These are phyloP conservation scores for Herminia tarsipennalis DNA, from an alignment of 2,888 invertebrate genomes.

Conservation along the genomic window DNA sequence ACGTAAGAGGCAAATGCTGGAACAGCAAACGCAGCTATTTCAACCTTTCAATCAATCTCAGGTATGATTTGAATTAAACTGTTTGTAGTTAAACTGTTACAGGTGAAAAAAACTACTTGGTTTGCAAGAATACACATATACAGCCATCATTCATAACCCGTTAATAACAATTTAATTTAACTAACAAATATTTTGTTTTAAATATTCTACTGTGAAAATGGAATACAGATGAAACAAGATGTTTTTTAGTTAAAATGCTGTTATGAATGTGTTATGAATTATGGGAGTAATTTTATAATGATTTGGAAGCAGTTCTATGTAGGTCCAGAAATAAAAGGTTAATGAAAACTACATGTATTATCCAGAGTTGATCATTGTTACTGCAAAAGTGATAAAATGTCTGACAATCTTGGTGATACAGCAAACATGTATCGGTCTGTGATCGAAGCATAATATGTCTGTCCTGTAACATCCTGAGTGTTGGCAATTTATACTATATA, in stretches of 20 bases:
- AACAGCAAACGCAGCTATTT: conserved; percentile 56
- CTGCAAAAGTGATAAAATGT: not conserved
- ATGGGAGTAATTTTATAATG: too few relatives aligned
- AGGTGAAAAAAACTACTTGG: not conserved
- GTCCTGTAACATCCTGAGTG: not conserved
- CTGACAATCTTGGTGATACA: not conserved
- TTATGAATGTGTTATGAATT: too few relatives aligned
- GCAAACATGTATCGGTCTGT: not conserved
- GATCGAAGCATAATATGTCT: not conserved
- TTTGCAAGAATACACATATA: not conserved
- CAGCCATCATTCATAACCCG: too few relatives aligned
- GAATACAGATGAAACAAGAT: too few relatives aligned
- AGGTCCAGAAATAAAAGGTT: not conserved
- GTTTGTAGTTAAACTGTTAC: not conserved
- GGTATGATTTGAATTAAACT: conserved; percentile 14
- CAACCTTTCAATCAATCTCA: conserved; percentile 35
- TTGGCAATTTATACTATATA: not conserved
- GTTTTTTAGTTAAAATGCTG: too few relatives aligned
- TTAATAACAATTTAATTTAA: too few relatives aligned
- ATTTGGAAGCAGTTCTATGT: not conserved
- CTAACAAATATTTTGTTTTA: too few relatives aligned
- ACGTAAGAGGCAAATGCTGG: conserved; percentile 70
- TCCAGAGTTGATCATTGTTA: not conserved
- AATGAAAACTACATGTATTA: not conserved
- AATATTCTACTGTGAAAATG: too few relatives aligned